Evolutionary conservation across 2,113 vertebrate genomes (phyloP).

Genomic region (Takifugu bimaculatus): DNA sequence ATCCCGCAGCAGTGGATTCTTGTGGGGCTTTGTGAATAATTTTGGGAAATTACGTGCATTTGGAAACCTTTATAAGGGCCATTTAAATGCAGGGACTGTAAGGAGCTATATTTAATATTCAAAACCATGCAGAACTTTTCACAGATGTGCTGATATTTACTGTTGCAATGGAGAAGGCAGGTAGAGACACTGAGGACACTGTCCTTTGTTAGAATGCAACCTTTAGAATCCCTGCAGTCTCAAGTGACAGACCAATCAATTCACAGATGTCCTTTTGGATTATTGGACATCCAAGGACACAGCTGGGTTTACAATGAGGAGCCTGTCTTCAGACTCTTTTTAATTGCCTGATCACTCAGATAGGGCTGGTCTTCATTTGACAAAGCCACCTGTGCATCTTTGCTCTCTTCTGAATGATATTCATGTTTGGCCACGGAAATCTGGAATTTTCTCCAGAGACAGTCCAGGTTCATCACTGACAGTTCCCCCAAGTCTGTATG

Average conservation of each 20-base stretch:
- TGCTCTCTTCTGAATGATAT: no score
- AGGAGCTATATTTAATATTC: no score
- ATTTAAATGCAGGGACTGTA: conserved; percentile 13
- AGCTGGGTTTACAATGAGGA: no score
- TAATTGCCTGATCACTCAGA: background rate
- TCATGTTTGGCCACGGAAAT: no score
- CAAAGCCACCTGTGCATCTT: no score
- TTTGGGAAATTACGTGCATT: conserved; percentile 7
- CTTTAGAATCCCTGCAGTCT: background rate
- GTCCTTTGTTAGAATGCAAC: conserved; percentile 6
- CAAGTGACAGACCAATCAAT: background rate
- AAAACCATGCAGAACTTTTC: no score
- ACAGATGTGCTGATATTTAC: no score
- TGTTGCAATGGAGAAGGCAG: no score
- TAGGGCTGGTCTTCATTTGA: no score
- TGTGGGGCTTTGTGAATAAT: background rate
- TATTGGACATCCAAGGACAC: background rate
- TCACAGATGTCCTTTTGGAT: background rate
- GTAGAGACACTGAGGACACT: background rate
- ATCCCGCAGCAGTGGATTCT: background rate
- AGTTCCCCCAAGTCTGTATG: no score
- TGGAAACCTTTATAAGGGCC: conserved; percentile 31
- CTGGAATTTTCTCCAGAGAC: no score
- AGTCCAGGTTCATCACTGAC: no score
- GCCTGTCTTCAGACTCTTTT: background rate